A percentile compares a stretch with the other conserved stretches of the same genome.
Evolutionary conservation across 2,888 invertebrate species (phyloP).

Genomic region (Dione juno): DNA sequence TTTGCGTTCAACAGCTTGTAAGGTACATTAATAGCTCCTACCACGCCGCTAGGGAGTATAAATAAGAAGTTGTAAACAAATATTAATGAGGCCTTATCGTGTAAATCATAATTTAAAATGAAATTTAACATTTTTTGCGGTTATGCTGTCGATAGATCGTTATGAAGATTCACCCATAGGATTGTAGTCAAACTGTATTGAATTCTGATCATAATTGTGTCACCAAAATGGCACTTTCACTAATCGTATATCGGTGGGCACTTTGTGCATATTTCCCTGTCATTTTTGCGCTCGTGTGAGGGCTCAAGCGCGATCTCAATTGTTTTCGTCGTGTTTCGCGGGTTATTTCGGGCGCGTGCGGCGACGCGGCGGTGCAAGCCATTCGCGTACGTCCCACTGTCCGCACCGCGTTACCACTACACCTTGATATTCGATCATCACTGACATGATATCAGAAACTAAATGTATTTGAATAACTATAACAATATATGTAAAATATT

Average conservation of each 20-base stretch:
- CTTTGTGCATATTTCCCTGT: slow-evolving; percentile 69
- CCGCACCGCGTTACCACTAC: slow-evolving; percentile 65
- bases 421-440: slow-evolving; percentile 61
- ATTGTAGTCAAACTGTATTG: slow-evolving; percentile 6
- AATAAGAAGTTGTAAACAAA: slow-evolving; percentile 44
- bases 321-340: slow-evolving; percentile 82
- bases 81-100: slow-evolving; percentile 25
- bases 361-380: slow-evolving; percentile 70
- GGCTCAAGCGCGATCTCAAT: slow-evolving; percentile 74
- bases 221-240: slow-evolving; percentile 48
- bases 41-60: slow-evolving; percentile 36
- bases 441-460: slow-evolving; percentile 29
- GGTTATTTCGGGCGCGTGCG: slow-evolving; percentile 77
- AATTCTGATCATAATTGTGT: not conserved
- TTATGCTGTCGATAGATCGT: not conserved
- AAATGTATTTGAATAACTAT: not conserved
- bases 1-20: slow-evolving; percentile 44
- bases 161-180: not conserved
- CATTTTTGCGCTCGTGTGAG: slow-evolving; percentile 75
- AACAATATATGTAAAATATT: not conserved
- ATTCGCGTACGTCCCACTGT: slow-evolving; percentile 68
- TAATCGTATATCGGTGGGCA: slow-evolving; percentile 47
- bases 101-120: slow-evolving; percentile 3
- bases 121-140: not conserved
- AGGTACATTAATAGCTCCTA: slow-evolving; percentile 43